Conservation (phyloP, 2,888 invertebrate species). For the Cepaea hortensis region DNA sequence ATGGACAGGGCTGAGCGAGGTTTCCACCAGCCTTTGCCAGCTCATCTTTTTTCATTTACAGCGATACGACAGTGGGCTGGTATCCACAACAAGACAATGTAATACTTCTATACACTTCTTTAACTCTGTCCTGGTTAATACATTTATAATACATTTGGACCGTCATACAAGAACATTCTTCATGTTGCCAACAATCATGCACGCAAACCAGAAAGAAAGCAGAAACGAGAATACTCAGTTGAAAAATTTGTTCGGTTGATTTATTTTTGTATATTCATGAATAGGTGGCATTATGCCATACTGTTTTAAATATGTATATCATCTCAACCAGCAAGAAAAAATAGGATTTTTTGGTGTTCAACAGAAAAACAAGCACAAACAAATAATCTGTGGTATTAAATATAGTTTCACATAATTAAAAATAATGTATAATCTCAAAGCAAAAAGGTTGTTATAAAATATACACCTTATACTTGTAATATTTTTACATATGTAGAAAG, state of each 20-base stretch:
- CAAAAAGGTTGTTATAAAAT: constrained; percentile 4
- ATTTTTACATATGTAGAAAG: not conserved
- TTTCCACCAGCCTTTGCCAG: too few relatives aligned
- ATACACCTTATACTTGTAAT: not conserved
- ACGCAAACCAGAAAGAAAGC: not conserved
- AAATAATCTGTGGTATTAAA: constrained; percentile 3
- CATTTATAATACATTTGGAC: too few relatives aligned
- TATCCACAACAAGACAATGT: too few relatives aligned
- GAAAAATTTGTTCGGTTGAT: constrained; percentile 38
- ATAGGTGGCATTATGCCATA: constrained; percentile 45
- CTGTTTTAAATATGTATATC: constrained; percentile 36
- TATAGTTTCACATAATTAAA: not conserved
- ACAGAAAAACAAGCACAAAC: constrained; percentile 31
- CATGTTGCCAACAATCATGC: not conserved
- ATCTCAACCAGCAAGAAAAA: constrained; percentile 45
- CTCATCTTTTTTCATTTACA: too few relatives aligned
- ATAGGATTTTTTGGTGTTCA: constrained; percentile 24
- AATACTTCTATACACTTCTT: too few relatives aligned
- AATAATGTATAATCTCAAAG: constrained; percentile 25
- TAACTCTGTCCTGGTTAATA: too few relatives aligned
- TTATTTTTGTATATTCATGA: constrained; percentile 40
- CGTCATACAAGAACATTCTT: too few relatives aligned
- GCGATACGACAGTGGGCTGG: too few relatives aligned
- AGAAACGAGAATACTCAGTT: not conserved
- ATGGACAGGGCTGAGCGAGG: too few relatives aligned